Evolutionary conservation across 92 coral and sea anemone species (phyloP).

Genomic region (Ricordea florida): DNA sequence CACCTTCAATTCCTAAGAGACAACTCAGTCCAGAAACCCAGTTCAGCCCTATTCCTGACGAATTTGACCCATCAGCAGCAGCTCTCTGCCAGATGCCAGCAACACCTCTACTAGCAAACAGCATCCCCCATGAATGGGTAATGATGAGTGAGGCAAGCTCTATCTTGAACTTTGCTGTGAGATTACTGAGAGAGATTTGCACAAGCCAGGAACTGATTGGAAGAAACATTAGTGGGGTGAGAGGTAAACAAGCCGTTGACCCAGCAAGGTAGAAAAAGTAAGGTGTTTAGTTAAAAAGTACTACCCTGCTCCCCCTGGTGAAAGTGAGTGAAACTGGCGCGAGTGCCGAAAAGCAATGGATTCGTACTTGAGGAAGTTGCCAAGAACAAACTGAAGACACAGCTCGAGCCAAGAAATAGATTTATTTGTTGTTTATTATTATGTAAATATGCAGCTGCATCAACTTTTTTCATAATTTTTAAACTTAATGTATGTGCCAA

Average conservation of each 20-base stretch:
- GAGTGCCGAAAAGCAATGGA: constrained; percentile 21
- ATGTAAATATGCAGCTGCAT: too few species aligned
- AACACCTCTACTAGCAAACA: too few species aligned
- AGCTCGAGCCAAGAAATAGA: too few species aligned
- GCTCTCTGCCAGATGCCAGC: too few species aligned
- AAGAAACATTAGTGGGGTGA: neutral
- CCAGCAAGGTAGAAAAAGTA: neutral
- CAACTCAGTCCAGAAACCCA: too few species aligned
- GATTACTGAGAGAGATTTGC: neutral
- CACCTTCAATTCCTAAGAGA: too few species aligned
- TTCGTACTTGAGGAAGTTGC: neutral
- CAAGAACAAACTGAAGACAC: neutral
- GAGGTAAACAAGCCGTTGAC: neutral
- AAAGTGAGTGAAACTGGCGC: neutral
- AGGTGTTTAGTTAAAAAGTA: neutral
- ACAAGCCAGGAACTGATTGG: neutral
- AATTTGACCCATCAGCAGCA: too few species aligned
- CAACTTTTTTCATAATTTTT: too few species aligned
- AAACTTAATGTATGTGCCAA: too few species aligned
- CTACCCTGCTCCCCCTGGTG: constrained; percentile 1
- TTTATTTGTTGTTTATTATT: too few species aligned
- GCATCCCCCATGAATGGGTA: neutral
- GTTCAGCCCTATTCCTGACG: too few species aligned
- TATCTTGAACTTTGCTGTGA: neutral
- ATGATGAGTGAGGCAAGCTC: neutral